These are phyloP conservation scores for Hermodice carunculata DNA, from an alignment of 2,888 invertebrate species.

Conservation along the genomic window DNA sequence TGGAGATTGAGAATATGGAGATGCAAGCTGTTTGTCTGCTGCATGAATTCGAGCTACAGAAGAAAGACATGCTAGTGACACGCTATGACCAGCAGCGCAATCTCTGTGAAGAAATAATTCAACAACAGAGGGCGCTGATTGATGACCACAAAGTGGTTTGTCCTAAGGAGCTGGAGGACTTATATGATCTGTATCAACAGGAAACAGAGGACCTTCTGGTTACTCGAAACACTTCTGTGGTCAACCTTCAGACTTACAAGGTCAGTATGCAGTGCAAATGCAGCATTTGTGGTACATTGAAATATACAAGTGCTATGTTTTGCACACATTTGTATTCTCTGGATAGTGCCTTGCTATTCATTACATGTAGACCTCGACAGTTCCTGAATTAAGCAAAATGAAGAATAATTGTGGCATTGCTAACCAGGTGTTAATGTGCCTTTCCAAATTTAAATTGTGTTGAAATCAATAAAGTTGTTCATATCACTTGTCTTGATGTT, in stretches of 20 bases:
- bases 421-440: neutral
- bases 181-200: constrained; percentile 61
- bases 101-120: constrained; percentile 92
- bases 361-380: too few species aligned
- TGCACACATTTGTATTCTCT: too few species aligned
- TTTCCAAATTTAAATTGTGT: too few species aligned
- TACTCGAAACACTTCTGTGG: constrained; percentile 39
- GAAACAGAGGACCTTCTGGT: constrained; percentile 52
- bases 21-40: constrained; percentile 89
- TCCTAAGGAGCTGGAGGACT: constrained; percentile 61
- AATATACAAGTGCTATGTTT: too few species aligned
- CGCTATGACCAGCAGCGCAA: constrained; percentile 88
- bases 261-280: neutral
- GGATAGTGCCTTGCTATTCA: too few species aligned
- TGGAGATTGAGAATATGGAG: constrained; percentile 89
- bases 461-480: too few species aligned
- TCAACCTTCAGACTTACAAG: neutral
- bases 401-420: neutral
- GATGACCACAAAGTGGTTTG: constrained; percentile 72
- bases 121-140: constrained; percentile 85
- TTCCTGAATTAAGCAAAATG: too few species aligned
- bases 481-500: too few species aligned
- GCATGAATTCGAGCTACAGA: constrained; percentile 83
- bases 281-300: too few species aligned
- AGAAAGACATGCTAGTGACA: constrained; percentile 77